Evolutionary conservation across 2,113 vertebrate genomes (phyloP), one percentile per base, ranked within the genome.

Genomic region (Tachysurus fulvidraco): DNA sequence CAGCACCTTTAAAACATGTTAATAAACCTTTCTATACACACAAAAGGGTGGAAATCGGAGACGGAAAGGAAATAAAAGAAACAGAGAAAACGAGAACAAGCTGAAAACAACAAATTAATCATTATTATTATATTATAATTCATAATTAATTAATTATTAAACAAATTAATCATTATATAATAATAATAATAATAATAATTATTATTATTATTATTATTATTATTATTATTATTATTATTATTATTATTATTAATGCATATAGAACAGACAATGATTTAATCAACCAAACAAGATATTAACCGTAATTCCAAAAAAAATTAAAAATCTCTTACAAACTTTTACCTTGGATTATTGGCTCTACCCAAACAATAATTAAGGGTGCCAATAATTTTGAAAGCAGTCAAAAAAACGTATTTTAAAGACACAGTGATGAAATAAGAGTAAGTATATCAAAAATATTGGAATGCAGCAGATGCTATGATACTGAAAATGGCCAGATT

Each of bases 1-100:
- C 36, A 57, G 55, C 71, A 79, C 62, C 81, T 73, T 85, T 78
- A 79, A 13, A 88, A 50, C 0, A 28, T 36, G 73, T 60, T 80
- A 62, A 69, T 28, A 46, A 57, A 8, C 30, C 14, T 59, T 83
- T 83, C 2, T 59, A 8, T 25, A 41, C 55, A 62, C 52, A 44
- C 30, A 30, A 25, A 71, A 73, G n/a, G 52, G 69, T 73, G 36
- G 19, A 23, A 73, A 67, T 12, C 0, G 21, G 12, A 79, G 52
- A 59, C 11, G 12, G 19, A 54, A 78, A 67, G 16, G 50, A 13
- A 71, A 11, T 23, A 25, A 65, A 62, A 84, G 73, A 69, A 65
- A 25, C 4, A 71, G 46, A 76, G 14, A 54, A n/a, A n/a, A n/a
- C n/a, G n/a, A n/a, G n/a, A n/a, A n/a, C n/a, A n/a, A 8, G 78